Evolutionary conservation across 2,888 invertebrate species (phyloP).

Genomic region (Volucella bombylans): DNA sequence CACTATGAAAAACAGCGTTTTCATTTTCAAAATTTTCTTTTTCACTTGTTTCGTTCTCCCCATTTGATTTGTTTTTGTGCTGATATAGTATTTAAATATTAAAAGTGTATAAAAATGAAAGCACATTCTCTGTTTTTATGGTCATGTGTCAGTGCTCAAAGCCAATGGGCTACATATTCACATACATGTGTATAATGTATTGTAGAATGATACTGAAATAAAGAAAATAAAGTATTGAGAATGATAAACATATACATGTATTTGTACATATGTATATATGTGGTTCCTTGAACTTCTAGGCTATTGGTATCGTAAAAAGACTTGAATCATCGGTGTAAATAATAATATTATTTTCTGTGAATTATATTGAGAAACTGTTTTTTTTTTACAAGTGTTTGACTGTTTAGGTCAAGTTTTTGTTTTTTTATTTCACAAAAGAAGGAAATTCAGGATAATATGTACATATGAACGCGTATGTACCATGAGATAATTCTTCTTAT

Average conservation of each 20-base stretch:
- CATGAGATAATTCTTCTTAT: too few relatives aligned
- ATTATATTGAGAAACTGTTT: not conserved
- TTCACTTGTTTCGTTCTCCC: constrained; percentile 5
- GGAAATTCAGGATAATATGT: too few relatives aligned
- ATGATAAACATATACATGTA: not conserved
- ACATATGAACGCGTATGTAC: too few relatives aligned
- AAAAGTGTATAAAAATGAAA: not conserved
- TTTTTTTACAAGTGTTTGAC: not conserved
- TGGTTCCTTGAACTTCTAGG: constrained; percentile 41
- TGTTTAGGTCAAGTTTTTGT: not conserved
- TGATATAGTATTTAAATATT: not conserved
- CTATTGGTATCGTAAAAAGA: constrained; percentile 19
- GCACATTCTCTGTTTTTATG: not conserved
- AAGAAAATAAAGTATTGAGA: not conserved
- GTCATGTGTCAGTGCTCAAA: constrained; percentile 7
- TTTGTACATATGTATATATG: constrained; percentile 4
- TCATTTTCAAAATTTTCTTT: not conserved
- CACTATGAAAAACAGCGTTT: too few relatives aligned
- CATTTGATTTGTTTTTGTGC: not conserved
- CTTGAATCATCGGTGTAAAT: constrained; percentile 21
- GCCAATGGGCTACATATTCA: not conserved
- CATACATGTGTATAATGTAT: too few relatives aligned
- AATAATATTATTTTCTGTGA: not conserved
- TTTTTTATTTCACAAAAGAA: too few relatives aligned
- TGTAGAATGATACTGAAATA: not conserved